phyloP scores from a whole-genome alignment of 1,140 invertebrate species.

The Galleria mellonella region DNA sequence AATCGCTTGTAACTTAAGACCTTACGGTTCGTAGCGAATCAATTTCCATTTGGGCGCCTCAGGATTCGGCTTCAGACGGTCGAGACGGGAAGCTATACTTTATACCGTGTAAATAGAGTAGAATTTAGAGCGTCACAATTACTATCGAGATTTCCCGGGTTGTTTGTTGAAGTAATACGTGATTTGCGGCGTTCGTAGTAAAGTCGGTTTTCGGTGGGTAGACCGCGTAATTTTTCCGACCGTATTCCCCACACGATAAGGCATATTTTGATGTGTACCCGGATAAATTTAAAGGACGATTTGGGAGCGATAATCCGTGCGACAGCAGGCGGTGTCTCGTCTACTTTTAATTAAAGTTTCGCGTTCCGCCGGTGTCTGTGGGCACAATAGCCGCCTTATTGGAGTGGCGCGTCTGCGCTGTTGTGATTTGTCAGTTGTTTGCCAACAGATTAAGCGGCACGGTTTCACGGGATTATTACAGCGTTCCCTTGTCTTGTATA shows the following conservation, averaged over 20 bases:
- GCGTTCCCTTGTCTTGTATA: too few species aligned
- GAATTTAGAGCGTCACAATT: conserved; percentile 27
- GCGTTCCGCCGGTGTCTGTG: background rate
- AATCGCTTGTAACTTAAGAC: conserved; percentile 26
- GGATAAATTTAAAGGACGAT: conserved; percentile 12
- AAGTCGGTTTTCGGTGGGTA: conserved; percentile 28
- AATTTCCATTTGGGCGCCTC: conserved; percentile 47
- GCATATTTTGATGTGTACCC: conserved; percentile 21
- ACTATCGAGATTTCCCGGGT: conserved; percentile 28
- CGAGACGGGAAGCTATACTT: conserved; percentile 22
- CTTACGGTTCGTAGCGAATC: conserved; percentile 50
- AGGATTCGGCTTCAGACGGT: conserved; percentile 9
- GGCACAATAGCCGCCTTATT: background rate
- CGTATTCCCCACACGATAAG: conserved; percentile 18
- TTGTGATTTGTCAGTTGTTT: conserved; percentile 1
- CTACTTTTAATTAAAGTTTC: conserved; percentile 49
- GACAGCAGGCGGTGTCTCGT: conserved; percentile 25
- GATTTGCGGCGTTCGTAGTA: conserved; percentile 48
- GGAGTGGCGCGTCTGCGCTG: background rate
- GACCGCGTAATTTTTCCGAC: background rate
- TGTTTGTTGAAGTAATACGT: conserved; percentile 55
- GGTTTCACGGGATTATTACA: too few species aligned
- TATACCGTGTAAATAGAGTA: conserved; percentile 22
- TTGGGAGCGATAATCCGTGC: conserved; percentile 27
- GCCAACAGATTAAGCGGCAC: too few species aligned